Evolutionary conservation across 1,140 invertebrate species (phyloP), one percentile per base, ranked within the genome.

Genomic region (Aphis craccivora): DNA sequence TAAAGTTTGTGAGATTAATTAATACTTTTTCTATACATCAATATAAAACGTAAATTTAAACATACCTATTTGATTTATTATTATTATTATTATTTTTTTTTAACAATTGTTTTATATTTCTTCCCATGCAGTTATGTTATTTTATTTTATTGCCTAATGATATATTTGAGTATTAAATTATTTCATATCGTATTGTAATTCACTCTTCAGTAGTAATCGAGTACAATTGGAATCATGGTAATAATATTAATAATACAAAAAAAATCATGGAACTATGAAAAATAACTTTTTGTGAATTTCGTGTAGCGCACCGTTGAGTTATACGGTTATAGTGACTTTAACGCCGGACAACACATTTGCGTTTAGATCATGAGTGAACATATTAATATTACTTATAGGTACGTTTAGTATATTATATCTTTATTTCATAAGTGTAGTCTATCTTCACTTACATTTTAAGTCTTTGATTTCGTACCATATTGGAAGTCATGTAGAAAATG

Each of bases 161-260:
- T 87, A n/a, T 87, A 45, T 45, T 45, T 87, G n/a, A 87, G 25
- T 11, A 30, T 48, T 87, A 35, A 0, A 48, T 87, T 87, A 87
- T 20, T 89, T 55, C 35, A 51, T 37, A 89, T 89, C 1, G n/a
- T 53, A 89, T 89, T 53, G n/a, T 53, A 53, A 89, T 89, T 53
- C 6, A 89, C 3, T 51, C 23, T 23, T 48, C 25, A 35, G 14
- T 35, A 88, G 35, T 35, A 88, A 30, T 18, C 6, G 30, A 1
- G 30, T 35, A 89, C 87, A 53, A 51, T 87, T 11, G 18, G 7
- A 37, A 86, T 1, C 7, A 11, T 25, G 25, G 30, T 86, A 86
- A 25, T 37, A 37, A 53, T 53, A 89, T 25, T 35, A 86, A 84
- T 35, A 86, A 83, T 23, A n/a, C 14, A 45, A 51, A 53, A 35